phyloP scores from a whole-genome alignment of 2,888 invertebrate species.

The Mythimna vitellina region DNA sequence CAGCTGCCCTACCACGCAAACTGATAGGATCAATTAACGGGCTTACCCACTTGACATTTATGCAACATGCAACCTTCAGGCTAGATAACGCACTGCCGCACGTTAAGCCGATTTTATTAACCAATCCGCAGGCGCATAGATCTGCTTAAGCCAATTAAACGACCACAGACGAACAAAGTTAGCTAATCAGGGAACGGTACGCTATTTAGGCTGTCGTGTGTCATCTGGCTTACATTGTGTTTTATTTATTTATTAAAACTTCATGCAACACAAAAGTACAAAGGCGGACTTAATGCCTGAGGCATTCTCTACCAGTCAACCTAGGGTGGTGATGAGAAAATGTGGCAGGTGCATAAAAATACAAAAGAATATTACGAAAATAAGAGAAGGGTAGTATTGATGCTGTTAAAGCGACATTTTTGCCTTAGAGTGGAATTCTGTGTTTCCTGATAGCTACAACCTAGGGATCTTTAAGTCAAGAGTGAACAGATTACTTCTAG shows the following conservation, averaged over 20 bases:
- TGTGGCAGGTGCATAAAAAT: no score
- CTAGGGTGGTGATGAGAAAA: no score
- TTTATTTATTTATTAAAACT: no score
- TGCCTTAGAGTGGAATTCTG: neutral
- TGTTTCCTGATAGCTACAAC: no score
- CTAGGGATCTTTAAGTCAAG: no score
- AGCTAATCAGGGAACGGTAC: slow-evolving; percentile 15
- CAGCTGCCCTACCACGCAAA: slow-evolving; percentile 46
- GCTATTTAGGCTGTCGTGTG: slow-evolving; percentile 5
- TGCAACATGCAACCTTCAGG: slow-evolving; percentile 32
- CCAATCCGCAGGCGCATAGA: slow-evolving; percentile 38
- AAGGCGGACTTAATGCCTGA: no score
- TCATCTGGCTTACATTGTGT: slow-evolving; percentile 13
- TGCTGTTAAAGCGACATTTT: neutral
- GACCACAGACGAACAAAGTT: slow-evolving; percentile 19
- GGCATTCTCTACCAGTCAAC: no score
- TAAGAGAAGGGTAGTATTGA: no score
- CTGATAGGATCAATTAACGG: slow-evolving; percentile 41
- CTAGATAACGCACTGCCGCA: slow-evolving; percentile 22
- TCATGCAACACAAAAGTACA: no score
- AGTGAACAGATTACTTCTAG: no score
- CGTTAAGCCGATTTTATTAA: slow-evolving; percentile 4
- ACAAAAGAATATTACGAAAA: no score
- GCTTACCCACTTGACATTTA: slow-evolving; percentile 50
- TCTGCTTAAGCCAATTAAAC: slow-evolving; percentile 40